Base-by-base conservation (phyloP, 1,140 invertebrate species). In the Brachionus rotundiformis region DNA sequence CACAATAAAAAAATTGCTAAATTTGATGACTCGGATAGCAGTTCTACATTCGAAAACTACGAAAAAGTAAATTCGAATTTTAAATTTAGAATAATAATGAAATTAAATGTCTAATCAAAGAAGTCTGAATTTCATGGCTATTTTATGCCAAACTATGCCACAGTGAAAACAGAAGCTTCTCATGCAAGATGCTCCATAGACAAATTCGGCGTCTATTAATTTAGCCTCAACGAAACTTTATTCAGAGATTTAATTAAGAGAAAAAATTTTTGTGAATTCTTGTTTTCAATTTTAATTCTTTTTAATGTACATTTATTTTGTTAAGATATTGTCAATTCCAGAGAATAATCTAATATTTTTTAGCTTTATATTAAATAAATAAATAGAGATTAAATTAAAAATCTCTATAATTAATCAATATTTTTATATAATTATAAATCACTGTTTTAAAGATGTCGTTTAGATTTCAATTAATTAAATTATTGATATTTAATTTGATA, bases 121-220 rank as follows among this genome's bases (percentile, higher is more conserved):
- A 73, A 41, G 16, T 25, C 68, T 29, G 76, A 79, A 23, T 63
- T 79, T 33, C 47, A 39, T 19, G 76, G 76, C 8, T 79, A 79
- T 31, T 79, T 79, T 59, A 59, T 79, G 49, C 76, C 76, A 13
- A 79, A 79, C 13, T 79, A 79, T 54, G 47, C 31, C 7, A 63
- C 76, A 29, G 44, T 59, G 10, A 63, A 79, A 63, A 63, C n/a
- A 4, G 76, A 63, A 23, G 31, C n/a, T 36, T 77, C 75, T 10
- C 25, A 49, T 33, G 19, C 59, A 5, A 47, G 76, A 31, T 59
- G 44, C 6, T 36, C 47, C 10, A 79, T 63, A 36, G 29, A 79
- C 6, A 79, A 63, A 63, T 68, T 68, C 4, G 31, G 63, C 7
- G 29, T 68, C 4, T 68, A 68, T 68, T 68, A 23, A 36, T 39